Percentiles rank a stretch among this genome's conserved stretches.
Evolutionary conservation across 2,888 invertebrate genomes (phyloP).

Genomic region (Megamerina dolium): DNA sequence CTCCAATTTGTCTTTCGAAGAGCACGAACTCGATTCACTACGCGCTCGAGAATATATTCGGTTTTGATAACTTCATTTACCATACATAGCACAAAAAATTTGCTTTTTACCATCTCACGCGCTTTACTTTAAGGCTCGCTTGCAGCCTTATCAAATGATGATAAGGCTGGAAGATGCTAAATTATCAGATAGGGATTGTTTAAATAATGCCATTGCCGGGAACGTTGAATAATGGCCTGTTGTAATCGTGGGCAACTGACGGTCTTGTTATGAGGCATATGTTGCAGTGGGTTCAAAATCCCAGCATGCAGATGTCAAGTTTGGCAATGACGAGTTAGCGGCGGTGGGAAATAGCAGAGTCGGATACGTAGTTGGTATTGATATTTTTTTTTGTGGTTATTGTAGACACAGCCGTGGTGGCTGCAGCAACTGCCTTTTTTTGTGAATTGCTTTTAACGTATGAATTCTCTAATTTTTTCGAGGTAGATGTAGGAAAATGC

Average conservation of each 20-base stretch:
- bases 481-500: too few relatives aligned
- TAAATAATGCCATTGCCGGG: neutral
- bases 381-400: too few relatives aligned
- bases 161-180: neutral
- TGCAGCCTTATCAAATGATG: neutral
- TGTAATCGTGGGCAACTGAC: too few relatives aligned
- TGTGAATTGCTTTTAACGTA: too few relatives aligned
- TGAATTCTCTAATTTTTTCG: too few relatives aligned
- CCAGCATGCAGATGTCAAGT: too few relatives aligned
- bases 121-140: conserved; percentile 1
- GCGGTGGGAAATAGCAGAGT: neutral
- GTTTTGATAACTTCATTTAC: too few relatives aligned
- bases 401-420: too few relatives aligned
- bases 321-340: neutral
- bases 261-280: too few relatives aligned
- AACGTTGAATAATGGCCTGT: conserved; percentile 1
- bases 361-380: neutral
- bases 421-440: too few relatives aligned
- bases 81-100: neutral
- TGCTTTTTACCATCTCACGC: neutral
- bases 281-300: neutral
- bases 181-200: neutral
- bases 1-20: conserved; percentile 4
- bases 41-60: too few relatives aligned
- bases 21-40: too few relatives aligned